phyloP scores from a whole-genome alignment of 2,888 invertebrate genomes.

The Hirtodrosophila trivittata region DNA sequence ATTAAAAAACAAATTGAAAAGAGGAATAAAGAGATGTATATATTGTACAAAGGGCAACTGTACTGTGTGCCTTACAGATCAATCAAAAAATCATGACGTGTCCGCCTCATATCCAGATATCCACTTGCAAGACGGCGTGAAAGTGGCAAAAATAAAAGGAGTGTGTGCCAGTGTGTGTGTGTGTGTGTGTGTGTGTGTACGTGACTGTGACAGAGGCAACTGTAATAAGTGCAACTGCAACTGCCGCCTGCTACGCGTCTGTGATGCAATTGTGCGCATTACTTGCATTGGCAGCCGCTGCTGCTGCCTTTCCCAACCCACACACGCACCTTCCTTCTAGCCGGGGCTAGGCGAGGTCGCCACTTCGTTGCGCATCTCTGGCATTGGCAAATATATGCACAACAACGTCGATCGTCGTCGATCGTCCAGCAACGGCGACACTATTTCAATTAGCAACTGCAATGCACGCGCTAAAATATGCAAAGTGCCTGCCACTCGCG shows the following conservation, averaged over 20 bases:
- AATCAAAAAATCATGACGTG: slow-evolving; percentile 79
- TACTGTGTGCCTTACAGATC: slow-evolving; percentile 81
- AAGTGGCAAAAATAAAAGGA: slow-evolving; percentile 41
- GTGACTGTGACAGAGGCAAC: slow-evolving; percentile 37
- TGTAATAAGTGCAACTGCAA: slow-evolving; percentile 34
- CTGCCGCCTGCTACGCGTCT: slow-evolving; percentile 46
- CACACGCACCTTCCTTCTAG: slow-evolving; percentile 62
- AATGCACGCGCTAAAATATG: slow-evolving; percentile 75
- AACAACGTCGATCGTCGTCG: slow-evolving; percentile 58
- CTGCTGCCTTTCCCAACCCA: slow-evolving; percentile 34
- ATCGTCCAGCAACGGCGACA: slow-evolving; percentile 53
- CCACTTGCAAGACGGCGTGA: slow-evolving; percentile 47
- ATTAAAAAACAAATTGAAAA: slow-evolving; percentile 68
- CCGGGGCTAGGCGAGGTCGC: slow-evolving; percentile 72
- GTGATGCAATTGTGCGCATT: slow-evolving; percentile 71
- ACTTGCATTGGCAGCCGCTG: slow-evolving; percentile 21
- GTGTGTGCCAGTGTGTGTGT: slow-evolving; percentile 14
- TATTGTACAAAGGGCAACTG: slow-evolving; percentile 66
- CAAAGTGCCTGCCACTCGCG: slow-evolving; percentile 69
- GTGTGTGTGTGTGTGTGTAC: too few relatives aligned
- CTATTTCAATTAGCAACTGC: slow-evolving; percentile 81
- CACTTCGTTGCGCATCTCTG: slow-evolving; percentile 77
- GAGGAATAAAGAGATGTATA: neutral
- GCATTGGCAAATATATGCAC: slow-evolving; percentile 73
- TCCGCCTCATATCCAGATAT: slow-evolving; percentile 5